Evolutionary conservation across 2,797 vertebrate species (phyloP).

Genomic region (Chrysocyon brachyurus): DNA sequence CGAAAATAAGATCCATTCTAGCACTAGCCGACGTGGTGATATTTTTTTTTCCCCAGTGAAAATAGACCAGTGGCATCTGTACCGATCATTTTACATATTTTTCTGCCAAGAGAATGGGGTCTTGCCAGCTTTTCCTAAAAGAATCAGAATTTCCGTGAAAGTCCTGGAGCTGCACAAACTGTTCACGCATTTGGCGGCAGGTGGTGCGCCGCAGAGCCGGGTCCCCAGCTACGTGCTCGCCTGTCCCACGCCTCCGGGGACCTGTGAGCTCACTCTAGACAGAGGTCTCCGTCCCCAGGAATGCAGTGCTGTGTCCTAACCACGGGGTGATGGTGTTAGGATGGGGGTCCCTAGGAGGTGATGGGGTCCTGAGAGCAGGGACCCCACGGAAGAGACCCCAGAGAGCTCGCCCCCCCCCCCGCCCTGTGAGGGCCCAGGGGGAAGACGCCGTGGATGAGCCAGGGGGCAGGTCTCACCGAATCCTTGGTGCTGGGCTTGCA

Average conservation of each 20-base stretch:
- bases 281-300: not conserved
- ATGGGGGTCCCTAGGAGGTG: not conserved
- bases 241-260: constrained; percentile 76
- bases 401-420: not conserved
- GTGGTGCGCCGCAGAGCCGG: constrained; percentile 80
- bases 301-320: rapidly evolving
- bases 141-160: constrained; percentile 82
- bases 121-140: constrained; percentile 85
- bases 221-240: constrained; percentile 71
- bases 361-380: too few species aligned
- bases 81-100: constrained; percentile 42
- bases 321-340: not conserved
- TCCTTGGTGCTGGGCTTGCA: not conserved
- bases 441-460: not conserved
- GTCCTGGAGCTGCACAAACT: constrained; percentile 86
- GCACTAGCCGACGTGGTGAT: constrained; percentile 33
- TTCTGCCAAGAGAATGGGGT: constrained; percentile 78
- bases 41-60: constrained; percentile 67
- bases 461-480: too few species aligned
- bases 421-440: not conserved
- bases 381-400: not conserved
- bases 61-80: constrained; percentile 75
- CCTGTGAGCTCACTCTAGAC: not conserved
- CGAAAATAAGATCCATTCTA: constrained; percentile 65
- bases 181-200: constrained; percentile 84